Conservation (phyloP, 2,113 vertebrate species). For the Protobothrops flavoviridis region DNA sequence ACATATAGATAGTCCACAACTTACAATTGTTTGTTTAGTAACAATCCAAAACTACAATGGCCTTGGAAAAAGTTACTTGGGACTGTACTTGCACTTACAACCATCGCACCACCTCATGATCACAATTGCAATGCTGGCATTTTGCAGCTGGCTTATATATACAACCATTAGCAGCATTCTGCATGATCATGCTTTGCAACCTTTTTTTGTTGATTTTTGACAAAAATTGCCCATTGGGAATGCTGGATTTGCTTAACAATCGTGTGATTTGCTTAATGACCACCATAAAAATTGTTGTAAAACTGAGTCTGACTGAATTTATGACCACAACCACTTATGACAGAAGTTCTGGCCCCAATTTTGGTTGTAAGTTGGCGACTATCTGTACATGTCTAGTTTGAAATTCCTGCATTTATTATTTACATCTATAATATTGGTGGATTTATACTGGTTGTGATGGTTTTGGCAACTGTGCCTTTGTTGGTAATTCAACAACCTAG, state of each 20-base stretch:
- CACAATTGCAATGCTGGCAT: not conserved
- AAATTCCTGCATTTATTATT: not conserved
- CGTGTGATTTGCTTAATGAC: not conserved
- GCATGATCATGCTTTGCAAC: not conserved
- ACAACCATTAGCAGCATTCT: not conserved
- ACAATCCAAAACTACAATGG: not conserved
- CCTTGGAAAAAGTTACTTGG: not conserved
- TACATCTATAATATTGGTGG: not conserved
- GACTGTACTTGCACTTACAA: not conserved
- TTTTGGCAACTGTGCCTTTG: not conserved
- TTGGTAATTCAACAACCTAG: not conserved
- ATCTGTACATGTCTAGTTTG: not conserved
- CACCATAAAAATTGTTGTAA: not conserved
- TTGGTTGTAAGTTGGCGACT: not conserved
- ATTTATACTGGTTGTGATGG: not conserved
- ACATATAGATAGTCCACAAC: not conserved
- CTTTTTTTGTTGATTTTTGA: not conserved
- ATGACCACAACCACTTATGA: not conserved
- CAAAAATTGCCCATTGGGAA: not conserved
- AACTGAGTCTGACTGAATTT: not conserved
- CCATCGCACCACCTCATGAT: not conserved
- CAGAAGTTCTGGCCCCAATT: not conserved
- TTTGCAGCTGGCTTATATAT: not conserved
- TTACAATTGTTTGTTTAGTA: not conserved
- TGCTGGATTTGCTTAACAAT: not conserved